These are phyloP conservation scores for Syrrhaptes paradoxus DNA, from an alignment of 2,113 vertebrate species.

Conservation along the genomic window DNA sequence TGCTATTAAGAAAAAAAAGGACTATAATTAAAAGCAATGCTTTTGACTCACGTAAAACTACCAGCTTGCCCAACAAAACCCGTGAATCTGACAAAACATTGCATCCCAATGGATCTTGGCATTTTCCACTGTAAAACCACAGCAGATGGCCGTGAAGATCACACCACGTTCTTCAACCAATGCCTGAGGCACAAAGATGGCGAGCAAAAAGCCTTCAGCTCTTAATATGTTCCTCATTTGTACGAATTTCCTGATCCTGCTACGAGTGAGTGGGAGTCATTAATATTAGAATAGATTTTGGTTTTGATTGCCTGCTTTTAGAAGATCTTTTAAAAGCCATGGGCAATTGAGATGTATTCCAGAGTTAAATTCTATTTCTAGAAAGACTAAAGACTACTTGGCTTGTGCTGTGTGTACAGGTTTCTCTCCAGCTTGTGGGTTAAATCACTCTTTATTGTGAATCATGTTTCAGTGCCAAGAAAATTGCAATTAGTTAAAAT, in stretches of 20 bases:
- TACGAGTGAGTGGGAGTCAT: neutral
- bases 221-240: neutral
- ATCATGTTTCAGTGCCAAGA: neutral
- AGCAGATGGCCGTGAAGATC: neutral
- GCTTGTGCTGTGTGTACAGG: neutral
- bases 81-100: neutral
- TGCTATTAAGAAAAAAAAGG: neutral
- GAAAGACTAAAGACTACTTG: neutral
- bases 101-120: neutral
- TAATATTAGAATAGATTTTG: neutral
- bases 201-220: neutral
- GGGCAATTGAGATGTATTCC: neutral
- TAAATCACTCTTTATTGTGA: neutral
- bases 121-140: neutral
- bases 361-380: neutral
- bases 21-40: neutral
- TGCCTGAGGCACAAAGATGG: neutral
- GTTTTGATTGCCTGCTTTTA: neutral
- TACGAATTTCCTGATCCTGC: neutral
- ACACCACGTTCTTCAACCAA: neutral
- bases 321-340: neutral
- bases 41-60: neutral
- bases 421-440: neutral
- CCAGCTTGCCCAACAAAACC: neutral
- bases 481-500: neutral